A percentile compares a stretch with the other conserved stretches of the same genome.
Conservation (phyloP, 2,797 vertebrate genomes). For the Lophius americanus region DNA sequence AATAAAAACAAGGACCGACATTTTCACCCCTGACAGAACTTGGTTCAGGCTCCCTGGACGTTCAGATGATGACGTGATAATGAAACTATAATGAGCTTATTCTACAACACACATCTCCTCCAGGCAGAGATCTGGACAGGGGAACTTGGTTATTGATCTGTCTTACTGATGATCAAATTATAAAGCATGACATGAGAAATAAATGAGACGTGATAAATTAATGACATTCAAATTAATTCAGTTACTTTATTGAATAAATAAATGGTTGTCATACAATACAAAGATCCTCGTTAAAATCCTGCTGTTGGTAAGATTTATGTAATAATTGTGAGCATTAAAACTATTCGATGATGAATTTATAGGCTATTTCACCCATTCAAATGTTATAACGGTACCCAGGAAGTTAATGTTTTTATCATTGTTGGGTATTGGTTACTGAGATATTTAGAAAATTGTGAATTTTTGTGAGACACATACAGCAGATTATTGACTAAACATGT, state of each 20-base stretch:
- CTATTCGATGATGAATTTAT: too few relatives aligned
- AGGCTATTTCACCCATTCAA: too few relatives aligned
- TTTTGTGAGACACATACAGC: too few relatives aligned
- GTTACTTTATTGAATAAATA: neutral
- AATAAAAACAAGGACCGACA: neutral
- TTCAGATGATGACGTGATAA: neutral
- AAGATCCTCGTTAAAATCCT: neutral
- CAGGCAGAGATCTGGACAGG: neutral
- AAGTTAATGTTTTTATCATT: too few relatives aligned
- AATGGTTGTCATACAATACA: too few relatives aligned
- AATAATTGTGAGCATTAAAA: too few relatives aligned
- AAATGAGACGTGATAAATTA: neutral
- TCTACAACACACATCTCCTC: neutral
- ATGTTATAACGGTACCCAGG: too few relatives aligned
- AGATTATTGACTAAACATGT: too few relatives aligned
- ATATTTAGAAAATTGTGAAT: too few relatives aligned
- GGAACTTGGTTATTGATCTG: neutral
- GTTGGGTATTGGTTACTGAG: too few relatives aligned
- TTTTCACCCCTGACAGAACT: neutral
- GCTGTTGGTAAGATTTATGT: neutral
- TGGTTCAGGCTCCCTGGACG: neutral
- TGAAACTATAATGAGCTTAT: neutral
- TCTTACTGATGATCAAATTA: neutral
- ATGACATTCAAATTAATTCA: neutral
- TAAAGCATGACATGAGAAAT: neutral